phyloP scores from a whole-genome alignment of 2,888 invertebrate species.

The Latrodectus hesperus region DNA sequence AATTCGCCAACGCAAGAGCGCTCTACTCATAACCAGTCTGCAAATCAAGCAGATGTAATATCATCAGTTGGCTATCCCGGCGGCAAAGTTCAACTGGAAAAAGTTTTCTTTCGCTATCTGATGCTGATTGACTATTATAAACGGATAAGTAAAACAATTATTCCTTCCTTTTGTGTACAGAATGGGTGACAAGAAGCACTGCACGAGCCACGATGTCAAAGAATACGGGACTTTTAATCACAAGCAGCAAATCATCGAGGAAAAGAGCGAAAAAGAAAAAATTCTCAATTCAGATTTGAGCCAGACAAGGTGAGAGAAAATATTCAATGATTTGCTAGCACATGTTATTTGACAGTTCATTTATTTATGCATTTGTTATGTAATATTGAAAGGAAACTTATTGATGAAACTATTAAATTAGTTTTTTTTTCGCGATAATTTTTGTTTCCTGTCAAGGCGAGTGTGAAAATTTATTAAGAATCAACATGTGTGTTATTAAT shows the following conservation, averaged over 20 bases:
- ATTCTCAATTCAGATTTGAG: slow-evolving; percentile 29
- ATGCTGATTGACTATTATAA: slow-evolving; percentile 16
- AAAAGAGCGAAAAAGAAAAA: slow-evolving; percentile 32
- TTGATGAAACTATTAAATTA: too few species aligned
- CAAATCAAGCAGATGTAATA: slow-evolving; percentile 14
- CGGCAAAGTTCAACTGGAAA: slow-evolving; percentile 25
- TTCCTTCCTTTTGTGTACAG: slow-evolving; percentile 30
- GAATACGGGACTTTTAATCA: slow-evolving; percentile 56
- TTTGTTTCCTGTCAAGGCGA: too few species aligned
- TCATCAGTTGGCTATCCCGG: not conserved
- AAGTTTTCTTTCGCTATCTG: slow-evolving; percentile 19
- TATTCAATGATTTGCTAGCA: too few species aligned
- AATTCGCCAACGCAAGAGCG: slow-evolving; percentile 38
- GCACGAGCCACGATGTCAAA: slow-evolving; percentile 40
- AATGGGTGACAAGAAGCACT: slow-evolving; percentile 57
- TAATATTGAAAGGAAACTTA: too few species aligned
- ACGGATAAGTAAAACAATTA: slow-evolving; percentile 24
- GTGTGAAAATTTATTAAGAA: too few species aligned
- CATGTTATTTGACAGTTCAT: too few species aligned
- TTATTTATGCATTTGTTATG: too few species aligned
- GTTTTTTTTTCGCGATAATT: too few species aligned
- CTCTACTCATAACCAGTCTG: not conserved
- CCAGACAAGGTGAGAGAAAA: slow-evolving; percentile 21
- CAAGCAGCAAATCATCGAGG: not conserved
- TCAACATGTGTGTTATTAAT: too few species aligned